Base-by-base conservation (phyloP, 2,113 vertebrate species). In the Gorilla gorilla region DNA sequence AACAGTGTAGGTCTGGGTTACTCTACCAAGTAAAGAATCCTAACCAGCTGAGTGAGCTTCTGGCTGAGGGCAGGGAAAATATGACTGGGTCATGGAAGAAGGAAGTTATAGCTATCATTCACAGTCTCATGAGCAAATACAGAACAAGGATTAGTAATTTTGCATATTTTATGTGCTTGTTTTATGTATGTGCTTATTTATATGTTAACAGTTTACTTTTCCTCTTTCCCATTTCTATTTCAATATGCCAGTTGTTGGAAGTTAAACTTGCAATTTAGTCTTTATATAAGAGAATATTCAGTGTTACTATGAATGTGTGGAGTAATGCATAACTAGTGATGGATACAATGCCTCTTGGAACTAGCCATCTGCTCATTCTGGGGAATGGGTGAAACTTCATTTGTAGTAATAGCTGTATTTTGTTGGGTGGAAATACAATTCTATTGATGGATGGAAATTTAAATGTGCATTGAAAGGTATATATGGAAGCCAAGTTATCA, bases 201-300 rank as follows among this genome's bases (percentile, higher is more conserved):
- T 68, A 52, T 94, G 27, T 50, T 83, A 55, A 45, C 2, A 50
- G 35, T 76, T 95, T 78, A 70, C 16, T 66, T 88, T 89, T 76
- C 35, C 30, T 45, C 59, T 25, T 91, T 90, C 10, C 3, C 17
- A 79, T 90, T 97, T 93, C 72, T 55, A 96, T 30, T 88, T 84
- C n/a, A 80, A 80, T 70, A 81, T 13, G 57, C 27, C 25, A 88
- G 45, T 27, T 75, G 10, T 1, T 50, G 14, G 66, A 75, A 83
- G 48, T 72, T 89, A 94, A 66, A 12, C 52, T 52, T 59, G 45
- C 4, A 96, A 59, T 68, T 73, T 38, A 52, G 80, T 59, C 23
- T 87, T 96, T 70, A 79, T 9, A n/a, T 70, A 32, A 93, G n/a
- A 94, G 38, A 87, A 73, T 72, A 59, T 35, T 90, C 45, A 66